Evolutionary conservation across 92 coral and sea anemone species (phyloP).

Genomic region (Epizoanthus ramosus): DNA sequence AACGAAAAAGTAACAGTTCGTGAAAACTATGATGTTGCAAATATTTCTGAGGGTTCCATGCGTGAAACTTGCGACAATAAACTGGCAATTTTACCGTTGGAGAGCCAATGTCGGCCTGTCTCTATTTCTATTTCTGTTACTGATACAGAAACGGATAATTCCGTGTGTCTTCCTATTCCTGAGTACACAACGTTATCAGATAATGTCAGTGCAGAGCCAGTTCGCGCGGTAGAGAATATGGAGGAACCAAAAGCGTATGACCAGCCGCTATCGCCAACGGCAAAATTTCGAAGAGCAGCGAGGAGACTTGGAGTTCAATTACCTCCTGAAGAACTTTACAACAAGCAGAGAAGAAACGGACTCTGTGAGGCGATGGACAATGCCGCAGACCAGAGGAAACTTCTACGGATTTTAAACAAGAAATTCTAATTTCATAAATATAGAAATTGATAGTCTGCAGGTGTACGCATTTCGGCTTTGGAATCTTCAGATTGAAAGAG

Average conservation of each 20-base stretch:
- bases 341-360: constrained; percentile 62
- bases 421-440: constrained; percentile 51
- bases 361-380: constrained; percentile 61
- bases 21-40: background rate
- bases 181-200: constrained; percentile 10
- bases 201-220: background rate
- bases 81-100: background rate
- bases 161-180: background rate
- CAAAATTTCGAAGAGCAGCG: constrained; percentile 72
- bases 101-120: background rate
- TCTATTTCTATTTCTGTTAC: background rate
- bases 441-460: no score
- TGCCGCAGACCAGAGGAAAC: constrained; percentile 59
- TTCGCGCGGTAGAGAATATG: background rate
- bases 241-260: background rate
- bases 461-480: no score
- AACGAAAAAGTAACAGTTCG: background rate
- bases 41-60: background rate
- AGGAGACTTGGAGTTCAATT: constrained; percentile 74
- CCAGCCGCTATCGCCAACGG: constrained; percentile 26
- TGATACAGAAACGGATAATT: background rate
- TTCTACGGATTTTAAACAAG: constrained; percentile 72
- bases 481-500: no score
- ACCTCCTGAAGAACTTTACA: constrained; percentile 65
- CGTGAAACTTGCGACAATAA: background rate